Evolutionary conservation across 2,113 vertebrate species (phyloP).

Genomic region (Atlantisia rogersi): DNA sequence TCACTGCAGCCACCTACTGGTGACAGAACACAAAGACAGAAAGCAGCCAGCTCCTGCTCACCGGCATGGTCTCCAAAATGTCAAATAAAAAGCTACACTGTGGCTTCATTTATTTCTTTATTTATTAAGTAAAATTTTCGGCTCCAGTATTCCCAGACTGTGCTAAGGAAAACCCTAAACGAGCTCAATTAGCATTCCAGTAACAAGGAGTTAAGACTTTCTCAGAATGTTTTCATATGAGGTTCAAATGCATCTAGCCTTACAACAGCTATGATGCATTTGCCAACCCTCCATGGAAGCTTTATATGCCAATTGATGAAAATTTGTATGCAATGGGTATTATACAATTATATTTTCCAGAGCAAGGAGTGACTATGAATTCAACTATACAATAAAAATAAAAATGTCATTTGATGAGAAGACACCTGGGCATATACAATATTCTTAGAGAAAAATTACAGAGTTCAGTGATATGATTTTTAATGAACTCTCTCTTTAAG

Average conservation of each 20-base stretch:
- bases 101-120: neutral
- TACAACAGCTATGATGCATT: neutral
- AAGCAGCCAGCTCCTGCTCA: neutral
- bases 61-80: neutral
- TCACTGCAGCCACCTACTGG: slow-evolving; percentile 56
- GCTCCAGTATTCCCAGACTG: neutral
- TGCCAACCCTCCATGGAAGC: neutral
- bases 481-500: neutral
- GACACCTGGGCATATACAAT: neutral
- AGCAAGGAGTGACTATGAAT: neutral
- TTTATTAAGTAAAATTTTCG: neutral
- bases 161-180: neutral
- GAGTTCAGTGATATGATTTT: neutral
- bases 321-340: neutral
- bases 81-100: neutral
- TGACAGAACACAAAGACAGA: neutral
- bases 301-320: neutral
- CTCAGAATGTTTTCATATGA: neutral
- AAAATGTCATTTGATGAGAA: neutral
- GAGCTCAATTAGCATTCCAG: neutral
- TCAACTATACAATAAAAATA: neutral
- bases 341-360: neutral
- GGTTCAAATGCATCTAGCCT: neutral
- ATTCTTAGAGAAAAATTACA: neutral
- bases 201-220: neutral